phyloP scores from a whole-genome alignment of 2,888 invertebrate genomes.

The Agrilus mali region DNA sequence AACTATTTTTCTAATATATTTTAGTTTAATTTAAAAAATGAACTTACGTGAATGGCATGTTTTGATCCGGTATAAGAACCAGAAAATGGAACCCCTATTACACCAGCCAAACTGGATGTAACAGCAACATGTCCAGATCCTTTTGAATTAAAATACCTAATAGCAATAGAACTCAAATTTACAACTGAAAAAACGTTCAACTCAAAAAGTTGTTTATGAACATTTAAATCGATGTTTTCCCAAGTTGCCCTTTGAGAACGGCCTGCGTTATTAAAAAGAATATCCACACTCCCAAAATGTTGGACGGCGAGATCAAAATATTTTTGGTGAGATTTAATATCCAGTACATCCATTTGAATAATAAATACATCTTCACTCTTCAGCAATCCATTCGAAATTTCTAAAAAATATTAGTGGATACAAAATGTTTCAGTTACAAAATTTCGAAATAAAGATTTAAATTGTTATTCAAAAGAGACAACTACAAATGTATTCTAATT shows the following conservation, averaged over 20 bases:
- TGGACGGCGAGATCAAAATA: conserved; percentile 48
- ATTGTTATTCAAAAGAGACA: no score
- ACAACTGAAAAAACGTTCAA: conserved; percentile 64
- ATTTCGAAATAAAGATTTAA: no score
- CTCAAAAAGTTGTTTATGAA: conserved; percentile 63
- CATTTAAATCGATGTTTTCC: conserved; percentile 54
- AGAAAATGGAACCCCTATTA: conserved; percentile 52
- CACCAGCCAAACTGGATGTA: conserved; percentile 62
- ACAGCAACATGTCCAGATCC: conserved; percentile 60
- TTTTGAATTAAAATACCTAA: conserved; percentile 47
- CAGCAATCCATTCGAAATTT: conserved; percentile 26
- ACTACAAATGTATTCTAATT: no score
- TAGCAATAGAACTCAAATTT: conserved; percentile 54
- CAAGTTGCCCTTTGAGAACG: conserved; percentile 63
- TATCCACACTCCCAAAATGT: conserved; percentile 60
- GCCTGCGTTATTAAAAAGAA: conserved; percentile 73
- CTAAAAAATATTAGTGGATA: no score
- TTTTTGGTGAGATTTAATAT: conserved; percentile 44
- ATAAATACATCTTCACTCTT: conserved; percentile 50
- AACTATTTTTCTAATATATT: no score
- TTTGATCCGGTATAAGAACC: conserved; percentile 62
- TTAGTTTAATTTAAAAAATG: neutral
- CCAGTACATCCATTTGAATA: conserved; percentile 53
- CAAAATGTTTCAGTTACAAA: no score
- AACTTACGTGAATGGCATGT: conserved; percentile 58